Conservation (phyloP, 2,888 invertebrate species). For the Nyleta sp. region DNA sequence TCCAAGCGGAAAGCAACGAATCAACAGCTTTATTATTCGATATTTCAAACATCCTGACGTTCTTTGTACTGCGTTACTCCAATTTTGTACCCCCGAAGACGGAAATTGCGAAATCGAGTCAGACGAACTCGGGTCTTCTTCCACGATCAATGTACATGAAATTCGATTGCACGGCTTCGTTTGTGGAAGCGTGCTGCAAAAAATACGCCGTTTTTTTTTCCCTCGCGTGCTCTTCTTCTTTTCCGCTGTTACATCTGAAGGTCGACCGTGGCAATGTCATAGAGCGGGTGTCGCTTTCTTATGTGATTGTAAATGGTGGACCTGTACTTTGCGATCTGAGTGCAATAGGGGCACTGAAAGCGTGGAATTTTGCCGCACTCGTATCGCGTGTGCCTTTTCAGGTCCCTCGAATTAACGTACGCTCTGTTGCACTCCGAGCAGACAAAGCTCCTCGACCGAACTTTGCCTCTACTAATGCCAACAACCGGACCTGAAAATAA, state of each 20-base stretch:
- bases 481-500: conserved; percentile 61
- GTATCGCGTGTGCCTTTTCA: conserved; percentile 69
- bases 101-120: no score
- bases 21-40: no score
- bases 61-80: no score
- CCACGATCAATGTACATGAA: no score
- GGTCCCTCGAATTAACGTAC: conserved; percentile 63
- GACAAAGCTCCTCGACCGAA: conserved; percentile 63
- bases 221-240: not conserved
- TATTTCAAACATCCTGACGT: no score
- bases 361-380: conserved; percentile 72
- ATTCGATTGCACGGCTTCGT: no score
- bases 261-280: conserved; percentile 70
- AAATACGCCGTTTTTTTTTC: no score
- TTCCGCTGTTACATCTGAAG: conserved; percentile 53
- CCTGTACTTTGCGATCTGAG: conserved; percentile 73
- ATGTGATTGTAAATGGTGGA: conserved; percentile 76
- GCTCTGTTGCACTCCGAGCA: conserved; percentile 62
- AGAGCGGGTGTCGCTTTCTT: conserved; percentile 71
- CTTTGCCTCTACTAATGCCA: conserved; percentile 51
- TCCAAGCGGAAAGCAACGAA: no score
- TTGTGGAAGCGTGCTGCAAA: no score
- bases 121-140: no score
- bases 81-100: no score
- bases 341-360: conserved; percentile 68